Evolutionary conservation across 2,888 invertebrate species (phyloP).

Genomic region (Cylindroiulus punctatus): DNA sequence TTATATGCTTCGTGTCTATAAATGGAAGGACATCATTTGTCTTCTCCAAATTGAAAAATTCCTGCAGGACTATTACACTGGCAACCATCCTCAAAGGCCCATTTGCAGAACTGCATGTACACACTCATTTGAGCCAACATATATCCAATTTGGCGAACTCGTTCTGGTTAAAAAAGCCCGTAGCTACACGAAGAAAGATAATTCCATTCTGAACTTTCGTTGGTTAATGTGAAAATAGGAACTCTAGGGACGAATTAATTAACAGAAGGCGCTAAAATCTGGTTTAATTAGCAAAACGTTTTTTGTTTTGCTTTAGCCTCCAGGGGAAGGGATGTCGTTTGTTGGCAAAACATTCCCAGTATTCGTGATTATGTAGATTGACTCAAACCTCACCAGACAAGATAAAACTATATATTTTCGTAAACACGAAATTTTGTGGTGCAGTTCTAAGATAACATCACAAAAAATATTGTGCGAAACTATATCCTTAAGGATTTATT

Average conservation of each 20-base stretch:
- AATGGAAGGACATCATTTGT: constrained; percentile 9
- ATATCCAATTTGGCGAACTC: constrained; percentile 17
- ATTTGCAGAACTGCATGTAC: constrained; percentile 39
- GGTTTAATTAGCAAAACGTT: constrained; percentile 3
- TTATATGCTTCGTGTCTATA: background rate
- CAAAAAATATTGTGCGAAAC: background rate
- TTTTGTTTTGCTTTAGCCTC: background rate
- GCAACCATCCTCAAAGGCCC: constrained; percentile 5
- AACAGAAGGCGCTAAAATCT: constrained; percentile 47
- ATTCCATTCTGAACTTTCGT: background rate
- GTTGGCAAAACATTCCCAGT: background rate
- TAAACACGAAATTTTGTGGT: background rate
- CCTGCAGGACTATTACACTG: constrained; percentile 8
- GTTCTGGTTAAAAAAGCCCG: constrained; percentile 30
- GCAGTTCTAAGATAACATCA: background rate
- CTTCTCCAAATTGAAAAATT: constrained; percentile 28
- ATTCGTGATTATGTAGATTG: background rate
- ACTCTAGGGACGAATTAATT: constrained; percentile 9
- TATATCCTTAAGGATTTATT: background rate
- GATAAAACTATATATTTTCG: background rate
- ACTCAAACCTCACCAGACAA: background rate
- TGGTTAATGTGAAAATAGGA: background rate
- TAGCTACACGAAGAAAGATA: background rate
- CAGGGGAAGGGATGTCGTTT: background rate
- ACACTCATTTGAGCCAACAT: background rate